Base-by-base conservation (phyloP, 2,113 vertebrate genomes). In the Patagioenas fasciata region DNA sequence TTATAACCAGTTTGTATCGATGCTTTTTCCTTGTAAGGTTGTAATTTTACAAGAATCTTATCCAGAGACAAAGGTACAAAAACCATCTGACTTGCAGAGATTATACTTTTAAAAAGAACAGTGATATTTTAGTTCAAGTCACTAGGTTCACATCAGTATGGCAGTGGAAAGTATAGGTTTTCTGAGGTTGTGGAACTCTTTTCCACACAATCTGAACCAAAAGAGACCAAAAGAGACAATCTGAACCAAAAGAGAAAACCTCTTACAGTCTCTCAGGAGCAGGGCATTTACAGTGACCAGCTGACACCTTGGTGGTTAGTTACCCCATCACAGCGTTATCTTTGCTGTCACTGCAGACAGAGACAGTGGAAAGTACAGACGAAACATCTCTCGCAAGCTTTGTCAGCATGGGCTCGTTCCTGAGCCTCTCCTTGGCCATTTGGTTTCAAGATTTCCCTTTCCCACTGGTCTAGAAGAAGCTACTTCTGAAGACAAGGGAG, bases 391-490 rank as follows among this genome's bases (percentile, higher is more conserved):
- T 70, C 36, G 20, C 4, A 28, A 88, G 15, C 20, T 73, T 11
- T 25, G 32, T 36, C 47, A n/a, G 10, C 20, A 28, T 1, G 60
- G 40, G 36, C 32, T 60, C 0, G 0, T 13, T 44, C 47, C 1
- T 42, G 44, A 65, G 40, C 29, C 32, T 23, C 6, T 29, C 10
- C 47, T 15, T 8, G 18, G 24, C 12, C 29, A 13, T 17, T 40
- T 1, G 1, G 20, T 71, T 72, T 53, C 23, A 3, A 85, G 31
- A 28, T 66, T 82, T 53, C 36, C 64, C 24, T 64, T 89, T 54
- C 25, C 66, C 58, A 29, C 24, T 64, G 32, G 11, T 81, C 65
- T 70, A 23, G 40, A 86, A 58, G 48, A 34, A 57, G 13, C 28
- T 36, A 58, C 31, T 85, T 51, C 10, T 82, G 62, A 62, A 54